Conservation (phyloP, 2,888 invertebrate genomes). For the Lacanobia wlatinum region DNA sequence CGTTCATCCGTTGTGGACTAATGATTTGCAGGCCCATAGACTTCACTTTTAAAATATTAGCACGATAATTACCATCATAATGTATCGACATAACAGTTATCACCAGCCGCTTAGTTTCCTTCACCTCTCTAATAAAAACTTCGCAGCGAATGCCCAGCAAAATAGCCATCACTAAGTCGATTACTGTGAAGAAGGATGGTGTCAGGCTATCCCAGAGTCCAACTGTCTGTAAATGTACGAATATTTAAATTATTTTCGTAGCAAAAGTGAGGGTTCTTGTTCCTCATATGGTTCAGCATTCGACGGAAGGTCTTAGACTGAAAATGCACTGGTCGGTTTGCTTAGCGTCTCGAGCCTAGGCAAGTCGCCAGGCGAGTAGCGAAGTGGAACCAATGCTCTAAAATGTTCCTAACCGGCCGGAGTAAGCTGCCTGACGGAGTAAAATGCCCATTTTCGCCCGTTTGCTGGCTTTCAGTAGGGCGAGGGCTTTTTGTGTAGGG, state of each 20-base stretch:
- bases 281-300: background rate
- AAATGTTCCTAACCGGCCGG: no score
- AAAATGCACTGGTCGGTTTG: background rate
- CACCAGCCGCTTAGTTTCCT: slow-evolving; percentile 75
- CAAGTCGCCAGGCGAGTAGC: background rate
- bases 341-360: no score
- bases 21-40: background rate
- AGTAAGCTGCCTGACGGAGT: no score
- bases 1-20: background rate
- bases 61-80: slow-evolving; percentile 70
- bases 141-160: slow-evolving; percentile 74
- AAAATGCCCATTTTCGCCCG: no score
- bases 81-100: slow-evolving; percentile 75
- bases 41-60: background rate
- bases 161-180: slow-evolving; percentile 67
- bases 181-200: slow-evolving; percentile 60
- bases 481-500: no score
- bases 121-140: slow-evolving; percentile 75
- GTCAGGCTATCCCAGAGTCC: slow-evolving; percentile 60
- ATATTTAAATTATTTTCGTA: background rate
- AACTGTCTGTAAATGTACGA: slow-evolving; percentile 43
- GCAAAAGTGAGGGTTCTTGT: background rate
- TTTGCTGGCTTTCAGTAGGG: no score
- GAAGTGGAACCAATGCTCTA: background rate
- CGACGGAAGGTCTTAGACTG: background rate